A percentile compares a stretch with the other conserved stretches of the same genome.
phyloP scores from a whole-genome alignment of 1,140 invertebrate genomes.

The Procambarus clarkii region DNA sequence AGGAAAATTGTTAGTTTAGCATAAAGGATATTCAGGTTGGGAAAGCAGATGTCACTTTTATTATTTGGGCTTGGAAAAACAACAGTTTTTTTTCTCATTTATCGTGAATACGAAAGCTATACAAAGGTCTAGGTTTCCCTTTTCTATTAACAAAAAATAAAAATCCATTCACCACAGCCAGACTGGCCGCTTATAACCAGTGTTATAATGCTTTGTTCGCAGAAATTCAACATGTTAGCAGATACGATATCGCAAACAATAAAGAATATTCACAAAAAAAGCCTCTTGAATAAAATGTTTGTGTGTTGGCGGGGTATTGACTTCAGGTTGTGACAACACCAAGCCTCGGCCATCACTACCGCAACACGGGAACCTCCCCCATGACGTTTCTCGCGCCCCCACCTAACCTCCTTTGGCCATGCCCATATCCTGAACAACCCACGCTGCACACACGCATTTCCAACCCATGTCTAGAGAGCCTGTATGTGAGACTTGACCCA shows the following conservation, averaged over 20 bases:
- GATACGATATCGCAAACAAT: too few species aligned
- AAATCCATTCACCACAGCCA: too few species aligned
- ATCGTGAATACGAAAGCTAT: background rate
- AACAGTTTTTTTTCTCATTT: conserved; percentile 26
- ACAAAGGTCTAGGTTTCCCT: conserved; percentile 23
- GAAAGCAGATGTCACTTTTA: conserved; percentile 17
- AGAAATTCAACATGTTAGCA: too few species aligned
- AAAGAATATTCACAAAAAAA: too few species aligned
- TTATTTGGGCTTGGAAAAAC: background rate
- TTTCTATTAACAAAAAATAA: conserved; percentile 21
- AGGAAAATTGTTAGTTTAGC: conserved; percentile 17
- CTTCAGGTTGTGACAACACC: conserved; percentile 26
- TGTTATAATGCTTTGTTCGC: too few species aligned
- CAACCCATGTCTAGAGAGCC: background rate
- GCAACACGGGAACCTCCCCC: conserved; percentile 51
- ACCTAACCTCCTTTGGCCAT: background rate
- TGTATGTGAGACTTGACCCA: background rate
- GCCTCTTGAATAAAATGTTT: too few species aligned
- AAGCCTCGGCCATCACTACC: conserved; percentile 31
- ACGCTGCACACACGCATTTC: background rate
- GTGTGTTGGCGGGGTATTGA: background rate
- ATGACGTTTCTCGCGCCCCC: background rate
- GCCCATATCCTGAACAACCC: background rate
- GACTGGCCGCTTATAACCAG: too few species aligned
- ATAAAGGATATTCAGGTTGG: background rate